Conservation (phyloP, 2,888 invertebrate species). For the Cerastoderma edule region DNA sequence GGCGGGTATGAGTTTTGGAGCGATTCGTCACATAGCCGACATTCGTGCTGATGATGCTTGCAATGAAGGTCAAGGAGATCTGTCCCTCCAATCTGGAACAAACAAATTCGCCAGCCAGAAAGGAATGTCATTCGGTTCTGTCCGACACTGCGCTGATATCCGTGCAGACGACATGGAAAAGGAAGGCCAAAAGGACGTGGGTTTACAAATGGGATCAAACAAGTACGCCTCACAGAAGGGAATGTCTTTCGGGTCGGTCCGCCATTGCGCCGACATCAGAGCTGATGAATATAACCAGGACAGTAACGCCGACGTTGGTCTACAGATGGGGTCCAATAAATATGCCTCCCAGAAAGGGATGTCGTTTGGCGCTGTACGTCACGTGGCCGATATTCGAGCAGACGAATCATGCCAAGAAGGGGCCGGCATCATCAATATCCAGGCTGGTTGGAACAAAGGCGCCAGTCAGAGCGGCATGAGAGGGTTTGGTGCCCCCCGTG, state of each 20-base stretch:
- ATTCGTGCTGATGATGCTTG: conserved; percentile 78
- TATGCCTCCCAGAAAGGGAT: conserved; percentile 78
- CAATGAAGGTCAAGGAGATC: conserved; percentile 73
- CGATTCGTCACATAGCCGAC: conserved; percentile 80
- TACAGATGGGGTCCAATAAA: conserved; percentile 77
- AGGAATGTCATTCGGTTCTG: conserved; percentile 82
- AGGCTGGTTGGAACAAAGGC: conserved; percentile 76
- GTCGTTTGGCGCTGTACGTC: conserved; percentile 70
- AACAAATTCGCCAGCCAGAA: conserved; percentile 81
- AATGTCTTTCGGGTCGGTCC: conserved; percentile 79
- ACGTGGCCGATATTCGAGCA: conserved; percentile 68
- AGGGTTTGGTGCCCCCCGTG: conserved; percentile 76
- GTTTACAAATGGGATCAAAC: conserved; percentile 80
- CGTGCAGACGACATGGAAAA: conserved; percentile 73
- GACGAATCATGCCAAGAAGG: conserved; percentile 60
- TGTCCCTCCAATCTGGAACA: conserved; percentile 80
- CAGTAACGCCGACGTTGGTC: conserved; percentile 67
- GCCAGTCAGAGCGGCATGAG: conserved; percentile 73
- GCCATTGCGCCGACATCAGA: conserved; percentile 81
- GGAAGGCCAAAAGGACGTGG: conserved; percentile 72
- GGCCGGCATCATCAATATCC: conserved; percentile 68
- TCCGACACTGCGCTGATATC: conserved; percentile 81
- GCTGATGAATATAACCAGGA: conserved; percentile 72
- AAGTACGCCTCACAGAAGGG: conserved; percentile 80
- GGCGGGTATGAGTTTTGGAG: conserved; percentile 69